Evolutionary conservation across 2,113 vertebrate species (phyloP).

Genomic region (Ellobius talpinus): DNA sequence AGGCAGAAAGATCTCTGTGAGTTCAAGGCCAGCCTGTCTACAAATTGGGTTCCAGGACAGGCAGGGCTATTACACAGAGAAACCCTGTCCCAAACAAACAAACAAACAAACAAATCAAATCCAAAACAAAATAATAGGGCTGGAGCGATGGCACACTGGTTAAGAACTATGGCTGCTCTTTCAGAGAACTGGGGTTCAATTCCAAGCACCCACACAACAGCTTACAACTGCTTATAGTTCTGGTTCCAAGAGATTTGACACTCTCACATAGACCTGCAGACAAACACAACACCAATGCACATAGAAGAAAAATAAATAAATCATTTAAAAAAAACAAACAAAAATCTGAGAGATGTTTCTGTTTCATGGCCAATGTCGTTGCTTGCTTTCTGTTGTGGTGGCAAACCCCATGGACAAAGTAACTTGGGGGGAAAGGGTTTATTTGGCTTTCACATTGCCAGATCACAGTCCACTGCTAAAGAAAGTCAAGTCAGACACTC

Average conservation of each 20-base stretch:
- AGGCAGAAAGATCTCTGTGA: not conserved
- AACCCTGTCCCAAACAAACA: not conserved
- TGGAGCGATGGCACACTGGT: not conserved
- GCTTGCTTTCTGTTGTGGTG: not conserved
- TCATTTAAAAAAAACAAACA: not conserved
- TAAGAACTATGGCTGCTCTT: not conserved
- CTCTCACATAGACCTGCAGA: not conserved
- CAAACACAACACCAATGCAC: not conserved
- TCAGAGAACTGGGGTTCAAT: not conserved
- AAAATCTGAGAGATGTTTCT: not conserved
- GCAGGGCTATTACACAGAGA: not conserved
- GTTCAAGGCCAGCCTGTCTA: not conserved
- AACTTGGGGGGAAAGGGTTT: not conserved
- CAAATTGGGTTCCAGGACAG: not conserved
- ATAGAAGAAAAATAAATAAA: not conserved
- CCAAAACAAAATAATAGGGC: not conserved
- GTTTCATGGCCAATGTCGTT: not conserved
- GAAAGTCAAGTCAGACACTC: not conserved
- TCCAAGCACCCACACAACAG: not conserved
- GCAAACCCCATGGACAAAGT: not conserved
- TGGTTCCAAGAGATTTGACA: not conserved
- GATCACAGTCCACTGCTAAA: not conserved
- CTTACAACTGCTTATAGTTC: not conserved
- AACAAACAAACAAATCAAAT: not conserved
- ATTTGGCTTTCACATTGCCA: not conserved